phyloP scores from a whole-genome alignment of 2,797 vertebrate species.

The Chromobotia macracanthus region DNA sequence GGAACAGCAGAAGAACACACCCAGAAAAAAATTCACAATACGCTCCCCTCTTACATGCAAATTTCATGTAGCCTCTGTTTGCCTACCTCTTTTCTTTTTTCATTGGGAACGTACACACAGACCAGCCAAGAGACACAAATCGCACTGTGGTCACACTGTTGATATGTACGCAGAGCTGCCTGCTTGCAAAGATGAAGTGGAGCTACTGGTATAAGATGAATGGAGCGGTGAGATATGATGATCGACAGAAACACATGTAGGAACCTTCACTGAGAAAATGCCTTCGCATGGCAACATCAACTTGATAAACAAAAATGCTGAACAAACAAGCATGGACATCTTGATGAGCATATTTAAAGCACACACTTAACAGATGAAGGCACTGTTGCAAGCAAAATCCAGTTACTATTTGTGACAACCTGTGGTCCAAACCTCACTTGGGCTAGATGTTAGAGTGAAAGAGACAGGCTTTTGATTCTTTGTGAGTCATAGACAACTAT shows the following conservation, averaged over 20 bases:
- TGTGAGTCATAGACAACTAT: not conserved
- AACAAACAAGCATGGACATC: conserved; percentile 45
- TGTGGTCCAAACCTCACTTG: conserved; percentile 64
- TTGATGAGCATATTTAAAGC: conserved; percentile 58
- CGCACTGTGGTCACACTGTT: conserved; percentile 49
- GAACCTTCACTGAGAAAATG: conserved; percentile 30
- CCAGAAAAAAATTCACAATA: conserved; percentile 37
- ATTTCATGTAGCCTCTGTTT: conserved; percentile 14
- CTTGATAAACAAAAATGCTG: conserved; percentile 29
- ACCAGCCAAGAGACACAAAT: conserved; percentile 53
- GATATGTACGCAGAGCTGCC: conserved; percentile 45
- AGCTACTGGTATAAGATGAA: conserved; percentile 45
- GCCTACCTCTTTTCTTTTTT: conserved; percentile 2
- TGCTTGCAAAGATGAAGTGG: conserved; percentile 54
- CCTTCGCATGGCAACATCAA: not conserved
- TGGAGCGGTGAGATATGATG: conserved; percentile 21
- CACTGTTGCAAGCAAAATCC: conserved; percentile 84
- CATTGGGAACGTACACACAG: conserved; percentile 21
- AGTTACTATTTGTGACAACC: conserved; percentile 72
- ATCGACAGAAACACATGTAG: conserved; percentile 30
- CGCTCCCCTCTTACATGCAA: conserved; percentile 36
- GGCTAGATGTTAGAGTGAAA: conserved; percentile 69
- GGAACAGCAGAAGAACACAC: conserved; percentile 16
- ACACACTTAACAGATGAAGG: conserved; percentile 76
- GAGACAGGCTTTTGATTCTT: conserved; percentile 4